Evolutionary conservation across 2,888 invertebrate genomes (phyloP).

Genomic region (Hypomecis atomaria): DNA sequence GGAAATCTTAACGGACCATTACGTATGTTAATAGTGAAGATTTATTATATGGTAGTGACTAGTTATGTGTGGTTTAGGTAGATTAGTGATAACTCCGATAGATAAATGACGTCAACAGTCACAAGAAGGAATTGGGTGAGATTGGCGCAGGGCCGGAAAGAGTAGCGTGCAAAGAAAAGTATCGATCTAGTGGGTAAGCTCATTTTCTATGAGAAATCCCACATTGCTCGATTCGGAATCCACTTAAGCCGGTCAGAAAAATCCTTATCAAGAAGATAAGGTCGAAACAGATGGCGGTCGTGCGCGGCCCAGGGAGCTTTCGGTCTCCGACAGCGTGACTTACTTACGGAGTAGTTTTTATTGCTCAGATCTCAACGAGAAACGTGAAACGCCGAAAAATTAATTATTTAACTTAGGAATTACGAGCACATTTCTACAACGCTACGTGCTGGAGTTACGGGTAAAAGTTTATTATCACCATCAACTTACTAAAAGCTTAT

Average conservation of each 20-base stretch:
- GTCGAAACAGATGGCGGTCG: not conserved
- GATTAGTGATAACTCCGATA: not conserved
- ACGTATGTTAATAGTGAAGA: not conserved
- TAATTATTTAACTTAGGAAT: too few species aligned
- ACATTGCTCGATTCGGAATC: slow-evolving; percentile 11
- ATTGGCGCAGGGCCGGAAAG: slow-evolving; percentile 12
- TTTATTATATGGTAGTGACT: slow-evolving; percentile 1
- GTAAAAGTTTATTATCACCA: too few species aligned
- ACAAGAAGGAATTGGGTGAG: slow-evolving; percentile 4
- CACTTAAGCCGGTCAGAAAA: slow-evolving; percentile 9
- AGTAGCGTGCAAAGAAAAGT: slow-evolving; percentile 7
- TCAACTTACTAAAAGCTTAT: too few species aligned
- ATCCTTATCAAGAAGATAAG: slow-evolving; percentile 11
- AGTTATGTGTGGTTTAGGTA: not conserved
- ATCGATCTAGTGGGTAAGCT: slow-evolving; percentile 10
- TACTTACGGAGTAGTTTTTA: not conserved
- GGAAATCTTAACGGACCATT: slow-evolving; percentile 8
- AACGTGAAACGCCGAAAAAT: too few species aligned
- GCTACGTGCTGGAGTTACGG: too few species aligned
- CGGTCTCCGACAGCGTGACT: not conserved
- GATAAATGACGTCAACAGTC: slow-evolving; percentile 2
- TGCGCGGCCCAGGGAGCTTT: not conserved
- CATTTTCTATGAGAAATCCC: slow-evolving; percentile 1
- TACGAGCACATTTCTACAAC: too few species aligned
- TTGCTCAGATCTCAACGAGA: slow-evolving; percentile 23